Base-by-base conservation (phyloP, 2,888 invertebrate species). In the Stomorhina lunata region DNA sequence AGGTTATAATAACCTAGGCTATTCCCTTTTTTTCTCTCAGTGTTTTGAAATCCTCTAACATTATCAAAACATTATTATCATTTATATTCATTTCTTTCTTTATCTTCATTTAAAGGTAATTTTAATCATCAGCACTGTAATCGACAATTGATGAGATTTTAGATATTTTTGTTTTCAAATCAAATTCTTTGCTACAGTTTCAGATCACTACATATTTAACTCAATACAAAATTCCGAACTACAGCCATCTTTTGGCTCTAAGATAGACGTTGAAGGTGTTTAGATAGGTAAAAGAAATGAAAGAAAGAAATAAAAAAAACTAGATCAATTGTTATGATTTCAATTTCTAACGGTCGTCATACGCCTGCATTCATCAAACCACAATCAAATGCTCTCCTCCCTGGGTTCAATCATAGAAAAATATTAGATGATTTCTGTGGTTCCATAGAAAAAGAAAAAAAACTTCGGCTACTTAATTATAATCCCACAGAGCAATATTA, bases 131-230 rank as follows among this genome's bases (percentile, higher is more conserved):
- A 71, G 10, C 65, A 43, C 27, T 71, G 55, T 79, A 82, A 82
- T 82, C 75, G 82, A 79, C 63, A 79, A 79, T 79, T 82, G 82
- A 82, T 82, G 82, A 79, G 78, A 65, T 50, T 79, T 25, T 43
- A 25, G 27, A 9, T 12, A 12, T 4, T 22, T 34, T 20, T 59
- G 3, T 34, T 32, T 1, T n/a, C n/a, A 57, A 53, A 27, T 25
- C n/a, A 15, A 25, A 50, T n/a, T n/a, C 25, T 22, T n/a, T n/a
- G n/a, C n/a, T 37, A 12, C 3, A 6, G 4, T 22, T 59, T 34
- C 1, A 17, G 57, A 29, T 15, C n/a, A 2, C 1, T n/a, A n/a
- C n/a, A n/a, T 34, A 29, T 45, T 45, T 4, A 43, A 43, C 22
- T 10, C 48, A 25, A 2, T 10, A 4, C 2, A 22, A 27, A 37